A percentile compares a stretch with the other conserved stretches of the same genome.
phyloP scores from a whole-genome alignment of 2,797 vertebrate genomes.

The Limosa lapponica region DNA sequence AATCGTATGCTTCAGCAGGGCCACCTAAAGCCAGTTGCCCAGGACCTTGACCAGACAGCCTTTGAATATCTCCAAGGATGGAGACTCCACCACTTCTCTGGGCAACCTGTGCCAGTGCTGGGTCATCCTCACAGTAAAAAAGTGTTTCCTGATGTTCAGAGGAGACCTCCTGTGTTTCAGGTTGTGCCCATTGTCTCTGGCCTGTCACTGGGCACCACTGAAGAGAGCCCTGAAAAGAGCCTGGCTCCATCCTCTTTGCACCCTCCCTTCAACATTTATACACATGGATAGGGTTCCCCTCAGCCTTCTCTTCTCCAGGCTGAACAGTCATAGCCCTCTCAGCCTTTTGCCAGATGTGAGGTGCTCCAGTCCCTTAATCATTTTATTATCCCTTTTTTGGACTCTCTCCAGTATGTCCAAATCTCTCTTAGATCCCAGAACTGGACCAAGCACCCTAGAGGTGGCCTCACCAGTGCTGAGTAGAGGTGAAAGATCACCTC shows the following conservation, averaged over 20 bases:
- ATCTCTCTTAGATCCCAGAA: neutral
- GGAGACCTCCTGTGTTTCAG: too few relatives aligned
- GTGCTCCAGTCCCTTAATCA: neutral
- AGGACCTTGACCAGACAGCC: neutral
- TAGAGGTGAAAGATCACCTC: neutral
- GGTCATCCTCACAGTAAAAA: too few relatives aligned
- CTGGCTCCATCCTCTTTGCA: too few relatives aligned
- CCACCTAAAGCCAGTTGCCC: neutral
- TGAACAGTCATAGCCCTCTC: neutral
- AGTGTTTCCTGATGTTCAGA: too few relatives aligned
- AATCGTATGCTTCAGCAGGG: neutral
- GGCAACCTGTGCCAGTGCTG: too few relatives aligned
- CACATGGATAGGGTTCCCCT: neutral
- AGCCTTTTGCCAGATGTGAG: neutral
- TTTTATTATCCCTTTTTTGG: neutral
- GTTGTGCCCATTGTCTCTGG: too few relatives aligned
- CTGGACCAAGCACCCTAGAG: neutral
- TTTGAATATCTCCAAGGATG: neutral
- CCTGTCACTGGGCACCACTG: too few relatives aligned
- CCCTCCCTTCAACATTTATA: neutral
- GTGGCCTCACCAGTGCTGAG: neutral
- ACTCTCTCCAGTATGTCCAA: neutral
- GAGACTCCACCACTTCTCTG: neutral
- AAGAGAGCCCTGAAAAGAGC: too few relatives aligned
- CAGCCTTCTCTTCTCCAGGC: neutral